Percentiles rank a stretch among this genome's conserved stretches.
phyloP scores from a whole-genome alignment of 2,888 invertebrate genomes.

The Halocaridina rubra region DNA sequence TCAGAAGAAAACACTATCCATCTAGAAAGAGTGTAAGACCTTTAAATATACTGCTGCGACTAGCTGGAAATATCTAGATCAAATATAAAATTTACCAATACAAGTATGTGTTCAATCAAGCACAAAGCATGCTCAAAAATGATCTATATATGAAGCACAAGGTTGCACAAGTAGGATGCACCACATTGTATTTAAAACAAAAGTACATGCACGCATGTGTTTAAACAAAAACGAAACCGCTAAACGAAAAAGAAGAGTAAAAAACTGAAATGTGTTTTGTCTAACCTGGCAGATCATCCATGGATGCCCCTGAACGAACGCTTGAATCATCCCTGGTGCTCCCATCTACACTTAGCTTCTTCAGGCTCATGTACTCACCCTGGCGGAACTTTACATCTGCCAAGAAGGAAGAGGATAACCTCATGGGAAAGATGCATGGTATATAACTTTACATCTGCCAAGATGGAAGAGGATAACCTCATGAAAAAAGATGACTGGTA shows the following conservation, averaged over 20 bases:
- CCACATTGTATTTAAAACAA: too few species aligned
- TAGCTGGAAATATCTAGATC: too few species aligned
- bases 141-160: background rate
- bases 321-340: conserved; percentile 56
- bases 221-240: background rate
- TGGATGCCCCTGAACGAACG: conserved; percentile 57
- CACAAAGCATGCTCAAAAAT: background rate
- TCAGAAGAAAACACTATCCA: too few species aligned
- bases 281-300: conserved; percentile 60
- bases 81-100: too few species aligned
- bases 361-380: conserved; percentile 59
- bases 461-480: too few species aligned
- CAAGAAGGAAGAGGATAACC: conserved; percentile 25
- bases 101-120: too few species aligned
- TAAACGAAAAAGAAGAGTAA: background rate
- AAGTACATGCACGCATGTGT: background rate
- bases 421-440: background rate
- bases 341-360: conserved; percentile 56
- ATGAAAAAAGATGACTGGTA: too few species aligned
- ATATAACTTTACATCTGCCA: too few species aligned
- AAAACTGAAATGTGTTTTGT: background rate
- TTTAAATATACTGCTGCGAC: too few species aligned
- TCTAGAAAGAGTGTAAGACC: too few species aligned
- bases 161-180: background rate
- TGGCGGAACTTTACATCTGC: conserved; percentile 62